Percentiles rank a stretch among this genome's conserved stretches.
Conservation (phyloP, 2,888 invertebrate species). For the Acanthosepion pharaonis region DNA sequence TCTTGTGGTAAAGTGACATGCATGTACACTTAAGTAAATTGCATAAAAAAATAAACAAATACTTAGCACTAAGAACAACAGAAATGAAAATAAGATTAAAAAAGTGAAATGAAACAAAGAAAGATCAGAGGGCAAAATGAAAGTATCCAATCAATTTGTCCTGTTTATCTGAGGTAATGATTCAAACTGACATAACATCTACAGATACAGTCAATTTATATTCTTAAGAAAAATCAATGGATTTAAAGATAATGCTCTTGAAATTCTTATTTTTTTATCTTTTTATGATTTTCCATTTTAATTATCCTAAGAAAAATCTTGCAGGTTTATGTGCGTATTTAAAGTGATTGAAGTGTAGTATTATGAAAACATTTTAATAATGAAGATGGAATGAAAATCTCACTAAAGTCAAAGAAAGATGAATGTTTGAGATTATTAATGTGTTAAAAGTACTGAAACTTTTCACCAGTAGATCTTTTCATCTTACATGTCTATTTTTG, state of each 20-base stretch:
- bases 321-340: neutral
- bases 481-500: neutral
- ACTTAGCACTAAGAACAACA: neutral
- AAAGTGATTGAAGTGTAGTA: neutral
- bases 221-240: constrained; percentile 6
- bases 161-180: neutral
- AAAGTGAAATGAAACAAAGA: constrained; percentile 33
- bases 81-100: neutral
- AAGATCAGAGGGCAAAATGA: constrained; percentile 6
- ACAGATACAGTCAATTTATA: neutral
- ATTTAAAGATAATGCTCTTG: constrained; percentile 21
- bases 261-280: neutral
- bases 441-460: neutral
- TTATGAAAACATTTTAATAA: neutral
- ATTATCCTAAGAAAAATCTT: neutral
- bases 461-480: neutral
- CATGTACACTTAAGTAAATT: constrained; percentile 33
- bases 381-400: neutral
- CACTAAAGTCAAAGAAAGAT: neutral
- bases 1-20: constrained; percentile 1
- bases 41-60: neutral
- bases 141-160: constrained; percentile 21
- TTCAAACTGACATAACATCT: constrained; percentile 12
- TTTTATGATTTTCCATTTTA: neutral
- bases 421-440: neutral